Percentiles rank a stretch among this genome's conserved stretches.
phyloP scores from a whole-genome alignment of 2,888 invertebrate species.

The Amphimallon solstitiale region DNA sequence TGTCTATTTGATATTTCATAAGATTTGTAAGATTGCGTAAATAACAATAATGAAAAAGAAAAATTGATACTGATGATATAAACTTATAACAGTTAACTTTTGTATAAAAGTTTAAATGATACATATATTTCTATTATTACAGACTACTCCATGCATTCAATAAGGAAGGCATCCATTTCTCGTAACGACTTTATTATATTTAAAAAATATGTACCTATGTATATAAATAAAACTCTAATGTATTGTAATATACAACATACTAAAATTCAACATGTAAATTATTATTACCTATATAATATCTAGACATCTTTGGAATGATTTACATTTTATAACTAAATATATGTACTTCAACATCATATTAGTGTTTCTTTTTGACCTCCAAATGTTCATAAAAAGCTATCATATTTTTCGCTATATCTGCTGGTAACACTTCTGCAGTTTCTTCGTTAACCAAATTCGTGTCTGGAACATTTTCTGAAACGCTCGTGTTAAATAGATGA shows the following conservation, averaged over 20 bases:
- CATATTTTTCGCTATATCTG: conserved; percentile 37
- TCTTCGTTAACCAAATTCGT: conserved; percentile 18
- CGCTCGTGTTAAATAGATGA: neutral
- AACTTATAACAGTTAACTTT: too few species aligned
- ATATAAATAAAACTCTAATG: conserved; percentile 40
- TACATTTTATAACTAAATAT: conserved; percentile 23
- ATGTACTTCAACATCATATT: neutral
- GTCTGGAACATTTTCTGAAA: conserved; percentile 17
- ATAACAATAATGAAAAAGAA: too few species aligned
- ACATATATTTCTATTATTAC: conserved; percentile 44
- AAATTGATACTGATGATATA: too few species aligned
- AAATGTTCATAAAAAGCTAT: conserved; percentile 37
- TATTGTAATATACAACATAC: conserved; percentile 26
- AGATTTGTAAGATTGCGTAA: too few species aligned
- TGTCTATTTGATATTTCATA: too few species aligned
- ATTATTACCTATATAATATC: conserved; percentile 39
- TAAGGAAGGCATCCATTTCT: conserved; percentile 92
- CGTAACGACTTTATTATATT: conserved; percentile 60
- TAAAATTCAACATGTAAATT: conserved; percentile 45
- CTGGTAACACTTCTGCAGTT: conserved; percentile 24
- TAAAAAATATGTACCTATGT: conserved; percentile 39
- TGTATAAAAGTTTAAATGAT: neutral
- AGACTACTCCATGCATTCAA: conserved; percentile 86
- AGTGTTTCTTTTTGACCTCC: conserved; percentile 26
- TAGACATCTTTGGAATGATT: conserved; percentile 49